These are phyloP conservation scores for Elachura formosa DNA, from an alignment of 2,113 vertebrate genomes.

Conservation along the genomic window DNA sequence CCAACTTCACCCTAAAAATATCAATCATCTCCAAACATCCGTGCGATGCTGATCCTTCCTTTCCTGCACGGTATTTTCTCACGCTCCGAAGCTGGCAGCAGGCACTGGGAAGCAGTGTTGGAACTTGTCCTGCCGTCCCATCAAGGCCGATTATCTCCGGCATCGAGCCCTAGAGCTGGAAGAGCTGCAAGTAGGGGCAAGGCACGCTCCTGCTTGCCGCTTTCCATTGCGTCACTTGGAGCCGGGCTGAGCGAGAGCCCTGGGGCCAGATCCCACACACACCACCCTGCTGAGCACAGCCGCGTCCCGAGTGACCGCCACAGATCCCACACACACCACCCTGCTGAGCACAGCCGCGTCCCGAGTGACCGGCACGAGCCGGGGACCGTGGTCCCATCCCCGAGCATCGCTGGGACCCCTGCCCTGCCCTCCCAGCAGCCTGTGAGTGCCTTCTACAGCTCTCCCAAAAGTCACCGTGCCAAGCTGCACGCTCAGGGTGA, in stretches of 20 bases:
- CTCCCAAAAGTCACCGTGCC: fast-evolving
- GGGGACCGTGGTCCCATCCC: background rate
- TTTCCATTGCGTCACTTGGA: constrained; percentile 37
- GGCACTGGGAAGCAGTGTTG: constrained; percentile 39
- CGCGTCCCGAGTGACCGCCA: too few species aligned
- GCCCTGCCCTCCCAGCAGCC: background rate
- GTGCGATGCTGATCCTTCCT: constrained; percentile 43
- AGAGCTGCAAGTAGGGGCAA: constrained; percentile 61
- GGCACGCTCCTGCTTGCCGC: constrained; percentile 43
- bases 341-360: background rate
- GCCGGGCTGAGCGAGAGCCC: background rate
- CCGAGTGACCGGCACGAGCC: background rate
- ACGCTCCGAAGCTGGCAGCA: constrained; percentile 69
- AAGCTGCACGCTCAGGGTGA: background rate
- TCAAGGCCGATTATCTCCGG: constrained; percentile 49
- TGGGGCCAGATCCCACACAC: constrained; percentile 40
- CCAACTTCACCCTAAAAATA: constrained; percentile 50
- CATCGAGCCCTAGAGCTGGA: constrained; percentile 58
- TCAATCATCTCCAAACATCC: constrained; percentile 58
- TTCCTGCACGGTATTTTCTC: constrained; percentile 69
- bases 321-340: constrained; percentile 41
- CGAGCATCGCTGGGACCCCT: background rate
- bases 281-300: background rate
- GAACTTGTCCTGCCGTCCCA: constrained; percentile 66
- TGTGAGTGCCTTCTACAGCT: fast-evolving